Conservation (phyloP, 1,140 invertebrate genomes). For the Aphaenogaster rudis region DNA sequence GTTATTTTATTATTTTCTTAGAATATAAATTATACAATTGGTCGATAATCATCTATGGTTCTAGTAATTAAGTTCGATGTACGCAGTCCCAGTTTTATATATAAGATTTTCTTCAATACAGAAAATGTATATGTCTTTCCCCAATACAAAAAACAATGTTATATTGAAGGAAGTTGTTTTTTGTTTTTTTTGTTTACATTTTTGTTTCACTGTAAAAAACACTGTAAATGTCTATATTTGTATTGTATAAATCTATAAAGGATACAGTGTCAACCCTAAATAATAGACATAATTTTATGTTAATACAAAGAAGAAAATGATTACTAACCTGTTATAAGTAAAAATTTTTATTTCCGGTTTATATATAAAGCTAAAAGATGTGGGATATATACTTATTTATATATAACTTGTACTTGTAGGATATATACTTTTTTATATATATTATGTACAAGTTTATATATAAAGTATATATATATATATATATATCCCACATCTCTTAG, state of each 20-base stretch:
- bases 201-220: not conserved
- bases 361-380: too few relatives aligned
- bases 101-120: constrained; percentile 4
- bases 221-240: not conserved
- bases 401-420: too few relatives aligned
- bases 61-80: constrained; percentile 2
- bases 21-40: not conserved
- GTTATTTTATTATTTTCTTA: constrained; percentile 8
- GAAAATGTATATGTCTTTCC: not conserved
- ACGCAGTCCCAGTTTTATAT: not conserved
- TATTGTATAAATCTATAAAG: not conserved
- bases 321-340: not conserved
- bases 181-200: not conserved
- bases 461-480: not conserved
- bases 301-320: constrained; percentile 5
- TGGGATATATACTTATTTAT: too few relatives aligned
- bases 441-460: not conserved
- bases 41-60: not conserved
- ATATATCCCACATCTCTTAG: not conserved
- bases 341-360: not conserved
- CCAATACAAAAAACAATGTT: not conserved
- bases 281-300: not conserved
- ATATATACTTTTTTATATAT: too few relatives aligned
- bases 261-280: not conserved
- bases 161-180: not conserved